Evolutionary conservation across 2,113 vertebrate species (phyloP), one percentile per base, ranked within the genome.

Genomic region (Leiothrix lutea): DNA sequence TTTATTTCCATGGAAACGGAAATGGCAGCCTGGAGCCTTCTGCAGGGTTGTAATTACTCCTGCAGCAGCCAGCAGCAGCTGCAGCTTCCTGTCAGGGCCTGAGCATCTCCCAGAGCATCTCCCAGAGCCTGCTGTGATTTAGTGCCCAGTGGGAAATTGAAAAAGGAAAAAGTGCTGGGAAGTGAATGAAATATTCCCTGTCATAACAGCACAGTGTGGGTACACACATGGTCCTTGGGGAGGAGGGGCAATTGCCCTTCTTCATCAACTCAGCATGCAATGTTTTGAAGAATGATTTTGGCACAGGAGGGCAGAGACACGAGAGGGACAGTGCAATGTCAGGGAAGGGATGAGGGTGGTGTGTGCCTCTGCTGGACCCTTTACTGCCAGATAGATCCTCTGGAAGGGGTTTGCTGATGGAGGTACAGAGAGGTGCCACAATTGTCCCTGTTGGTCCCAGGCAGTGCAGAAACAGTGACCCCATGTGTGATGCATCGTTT

Each of bases 1-100:
- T 97, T 96, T 96, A 97, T 96, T 97, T 93, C 96, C 95, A 97
- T 97, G 96, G 97, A 95, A 97, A 97, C 95, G 0, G 92, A 79
- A 96, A 92, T 65, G 80, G 96, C 94, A 97, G 95, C 92, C 80
- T 3, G 19, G 85, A 97, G 89, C 88, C 79, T 96, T 96, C 65
- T 93, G 90, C 82, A 90, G 92, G 80, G 77, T 47, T 95, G 95
- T 96, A 96, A 97, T 96, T 97, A 96, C 90, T 97, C 85, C 80
- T 69, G 86, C 61, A 92, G 91, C 94, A 95, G 95, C n/a, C 92
- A 51, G 60, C 26, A 61, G 85, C 93, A 91, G 92, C 66, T 25
- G 3, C 88, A 86, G 79, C 48, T 9, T 50, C 70, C 84, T 91
- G 86, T 72, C 88, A 74, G 79, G 73, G 56, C 78, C 64, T 0